These are phyloP conservation scores for Oedothorax gibbosus DNA, from an alignment of 1,140 invertebrate genomes.

Conservation along the genomic window DNA sequence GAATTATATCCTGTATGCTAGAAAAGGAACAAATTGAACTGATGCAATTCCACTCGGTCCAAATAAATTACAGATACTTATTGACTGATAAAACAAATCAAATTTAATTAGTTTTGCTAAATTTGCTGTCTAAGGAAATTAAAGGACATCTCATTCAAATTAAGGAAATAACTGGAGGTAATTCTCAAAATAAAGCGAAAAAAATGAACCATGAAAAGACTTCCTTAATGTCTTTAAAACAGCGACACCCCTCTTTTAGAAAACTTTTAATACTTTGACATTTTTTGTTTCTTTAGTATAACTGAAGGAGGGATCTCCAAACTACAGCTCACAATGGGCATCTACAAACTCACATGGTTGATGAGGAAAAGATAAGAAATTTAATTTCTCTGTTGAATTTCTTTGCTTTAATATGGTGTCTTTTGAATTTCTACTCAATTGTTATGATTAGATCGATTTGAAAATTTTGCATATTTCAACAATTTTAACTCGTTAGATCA, in stretches of 20 bases:
- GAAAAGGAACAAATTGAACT: background rate
- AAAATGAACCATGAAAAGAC: background rate
- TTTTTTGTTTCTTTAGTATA: too few relatives aligned
- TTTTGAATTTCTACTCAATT: too few relatives aligned
- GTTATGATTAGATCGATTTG: too few relatives aligned
- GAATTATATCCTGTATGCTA: background rate
- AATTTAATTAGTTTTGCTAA: slow-evolving; percentile 16
- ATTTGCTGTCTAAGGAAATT: slow-evolving; percentile 9
- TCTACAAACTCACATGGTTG: too few relatives aligned
- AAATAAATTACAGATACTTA: background rate
- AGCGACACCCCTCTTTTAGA: background rate
- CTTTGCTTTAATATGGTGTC: too few relatives aligned
- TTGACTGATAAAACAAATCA: background rate
- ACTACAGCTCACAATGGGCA: too few relatives aligned
- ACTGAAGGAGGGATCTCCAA: too few relatives aligned
- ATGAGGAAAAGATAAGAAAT: too few relatives aligned
- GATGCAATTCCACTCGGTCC: background rate
- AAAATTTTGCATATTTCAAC: too few relatives aligned
- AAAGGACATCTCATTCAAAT: background rate
- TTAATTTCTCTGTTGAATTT: too few relatives aligned
- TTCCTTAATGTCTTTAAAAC: background rate
- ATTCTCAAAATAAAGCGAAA: slow-evolving; percentile 5
- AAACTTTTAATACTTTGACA: background rate
- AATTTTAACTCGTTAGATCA: too few relatives aligned
- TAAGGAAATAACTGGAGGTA: slow-evolving; percentile 11